phyloP scores from a whole-genome alignment of 1,140 invertebrate genomes.

The Rhagoletis pomonella region DNA sequence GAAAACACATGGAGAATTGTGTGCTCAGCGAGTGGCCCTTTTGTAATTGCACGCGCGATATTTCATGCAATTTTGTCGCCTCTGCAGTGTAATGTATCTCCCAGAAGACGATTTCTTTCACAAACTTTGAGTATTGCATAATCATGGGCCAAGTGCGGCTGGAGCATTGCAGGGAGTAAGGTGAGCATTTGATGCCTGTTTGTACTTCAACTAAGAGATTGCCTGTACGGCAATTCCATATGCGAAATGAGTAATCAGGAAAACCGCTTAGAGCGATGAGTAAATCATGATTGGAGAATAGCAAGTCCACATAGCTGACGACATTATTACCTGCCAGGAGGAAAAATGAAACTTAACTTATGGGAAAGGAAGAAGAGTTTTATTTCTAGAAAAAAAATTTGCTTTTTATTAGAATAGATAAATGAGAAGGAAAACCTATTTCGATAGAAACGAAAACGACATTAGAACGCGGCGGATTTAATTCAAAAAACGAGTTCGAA shows the following conservation, averaged over 20 bases:
- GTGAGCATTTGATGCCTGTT: conserved; percentile 54
- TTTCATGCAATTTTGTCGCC: conserved; percentile 58
- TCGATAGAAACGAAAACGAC: no score
- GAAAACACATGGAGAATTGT: conserved; percentile 57
- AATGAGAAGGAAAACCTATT: no score
- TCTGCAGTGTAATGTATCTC: conserved; percentile 58
- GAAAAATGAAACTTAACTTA: neutral
- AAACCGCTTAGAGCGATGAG: conserved; percentile 61
- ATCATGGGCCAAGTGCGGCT: conserved; percentile 59
- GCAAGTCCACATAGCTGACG: conserved; percentile 58
- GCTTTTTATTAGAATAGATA: no score
- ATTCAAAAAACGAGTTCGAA: no score
- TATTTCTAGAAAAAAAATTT: no score
- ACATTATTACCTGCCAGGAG: conserved; percentile 3
- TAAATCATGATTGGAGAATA: conserved; percentile 64
- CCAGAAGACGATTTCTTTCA: conserved; percentile 61
- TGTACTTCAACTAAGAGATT: conserved; percentile 54
- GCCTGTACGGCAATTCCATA: conserved; percentile 66
- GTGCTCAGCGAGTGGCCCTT: conserved; percentile 59
- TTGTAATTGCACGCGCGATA: conserved; percentile 59
- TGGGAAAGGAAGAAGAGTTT: no score
- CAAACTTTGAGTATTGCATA: conserved; percentile 62
- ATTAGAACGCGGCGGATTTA: no score
- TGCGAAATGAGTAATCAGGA: conserved; percentile 60
- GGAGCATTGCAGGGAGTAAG: conserved; percentile 32